Evolutionary conservation across 1,140 invertebrate species (phyloP).

Genomic region (Subanguina moxae): DNA sequence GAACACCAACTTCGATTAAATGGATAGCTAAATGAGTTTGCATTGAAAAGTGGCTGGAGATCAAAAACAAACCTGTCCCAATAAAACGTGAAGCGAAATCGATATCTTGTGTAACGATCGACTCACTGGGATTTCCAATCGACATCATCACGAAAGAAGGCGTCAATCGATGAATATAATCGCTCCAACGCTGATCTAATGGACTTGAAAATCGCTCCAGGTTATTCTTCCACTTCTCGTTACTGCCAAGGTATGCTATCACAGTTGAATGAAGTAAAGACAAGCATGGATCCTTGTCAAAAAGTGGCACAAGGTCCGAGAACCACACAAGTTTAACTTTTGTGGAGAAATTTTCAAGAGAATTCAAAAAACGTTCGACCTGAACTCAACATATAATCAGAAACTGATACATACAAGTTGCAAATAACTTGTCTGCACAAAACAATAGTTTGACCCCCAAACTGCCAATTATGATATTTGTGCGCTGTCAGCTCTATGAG

Average conservation of each 20-base stretch:
- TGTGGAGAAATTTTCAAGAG: slow-evolving; percentile 48
- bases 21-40: too few species aligned
- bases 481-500: slow-evolving; percentile 54
- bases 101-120: slow-evolving; percentile 34
- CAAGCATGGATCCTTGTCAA: slow-evolving; percentile 45
- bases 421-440: slow-evolving; percentile 50
- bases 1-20: slow-evolving; percentile 38
- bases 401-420: too few species aligned
- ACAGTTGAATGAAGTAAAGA: slow-evolving; percentile 46
- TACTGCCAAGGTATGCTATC: slow-evolving; percentile 22
- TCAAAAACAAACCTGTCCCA: slow-evolving; percentile 37
- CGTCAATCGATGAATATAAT: slow-evolving; percentile 50
- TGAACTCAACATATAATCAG: background rate
- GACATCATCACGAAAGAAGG: slow-evolving; percentile 55
- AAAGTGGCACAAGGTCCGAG: slow-evolving; percentile 44
- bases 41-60: slow-evolving; percentile 36
- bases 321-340: slow-evolving; percentile 57
- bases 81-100: slow-evolving; percentile 34
- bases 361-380: slow-evolving; percentile 46
- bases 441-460: slow-evolving; percentile 56
- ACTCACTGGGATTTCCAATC: slow-evolving; percentile 37
- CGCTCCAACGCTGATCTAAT: slow-evolving; percentile 48
- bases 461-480: slow-evolving; percentile 56
- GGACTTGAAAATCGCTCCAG: slow-evolving; percentile 49
- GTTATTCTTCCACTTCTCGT: slow-evolving; percentile 34